These are phyloP conservation scores for Aphodius granarius DNA, from an alignment of 2,888 invertebrate species.

Conservation along the genomic window DNA sequence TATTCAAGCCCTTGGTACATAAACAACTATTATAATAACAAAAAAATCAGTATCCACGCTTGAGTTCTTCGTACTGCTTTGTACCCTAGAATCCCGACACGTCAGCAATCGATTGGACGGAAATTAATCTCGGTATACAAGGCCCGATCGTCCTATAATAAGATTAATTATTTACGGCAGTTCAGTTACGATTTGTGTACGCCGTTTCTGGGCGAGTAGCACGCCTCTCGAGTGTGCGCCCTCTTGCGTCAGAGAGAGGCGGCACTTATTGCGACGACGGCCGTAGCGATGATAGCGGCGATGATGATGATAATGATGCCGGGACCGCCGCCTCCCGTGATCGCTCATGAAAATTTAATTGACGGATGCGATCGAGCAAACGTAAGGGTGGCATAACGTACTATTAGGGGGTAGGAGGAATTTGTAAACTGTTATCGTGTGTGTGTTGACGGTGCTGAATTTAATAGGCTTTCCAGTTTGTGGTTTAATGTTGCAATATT, in stretches of 20 bases:
- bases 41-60: background rate
- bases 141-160: background rate
- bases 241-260: background rate
- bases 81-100: background rate
- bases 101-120: background rate
- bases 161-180: background rate
- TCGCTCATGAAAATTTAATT: background rate
- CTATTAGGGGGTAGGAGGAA: background rate
- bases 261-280: background rate
- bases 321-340: background rate
- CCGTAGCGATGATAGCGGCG: background rate
- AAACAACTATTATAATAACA: background rate
- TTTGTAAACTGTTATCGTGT: background rate
- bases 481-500: background rate
- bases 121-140: background rate
- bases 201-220: background rate
- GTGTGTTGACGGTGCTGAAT: background rate
- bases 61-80: background rate
- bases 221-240: background rate
- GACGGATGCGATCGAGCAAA: background rate
- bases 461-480: background rate
- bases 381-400: background rate
- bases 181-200: background rate
- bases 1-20: background rate
- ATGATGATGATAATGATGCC: background rate